Conservation (phyloP, 2,888 invertebrate genomes). For the Odontothrips loti region DNA sequence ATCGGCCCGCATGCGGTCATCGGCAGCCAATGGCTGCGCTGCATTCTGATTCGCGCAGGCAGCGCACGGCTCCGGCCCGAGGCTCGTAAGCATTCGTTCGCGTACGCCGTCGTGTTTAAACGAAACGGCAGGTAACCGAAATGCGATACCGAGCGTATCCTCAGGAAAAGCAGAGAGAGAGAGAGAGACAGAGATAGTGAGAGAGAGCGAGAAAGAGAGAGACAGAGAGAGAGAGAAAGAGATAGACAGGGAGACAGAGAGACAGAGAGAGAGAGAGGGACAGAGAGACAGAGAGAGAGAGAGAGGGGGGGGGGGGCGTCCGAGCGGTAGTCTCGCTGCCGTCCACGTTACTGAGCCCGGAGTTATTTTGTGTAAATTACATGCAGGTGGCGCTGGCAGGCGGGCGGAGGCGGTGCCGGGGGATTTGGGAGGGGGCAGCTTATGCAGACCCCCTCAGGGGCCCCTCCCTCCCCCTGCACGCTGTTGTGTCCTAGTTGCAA, state of each 20-base stretch:
- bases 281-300: not conserved
- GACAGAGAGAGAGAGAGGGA: constrained; percentile 1
- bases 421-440: constrained; percentile 28
- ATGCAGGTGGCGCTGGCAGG: constrained; percentile 11
- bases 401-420: constrained; percentile 19
- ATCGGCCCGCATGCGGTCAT: too few species aligned
- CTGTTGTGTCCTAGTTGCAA: constrained; percentile 1
- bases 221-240: too few species aligned
- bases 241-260: not conserved
- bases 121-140: too few species aligned
- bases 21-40: too few species aligned
- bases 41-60: too few species aligned
- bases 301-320: not conserved
- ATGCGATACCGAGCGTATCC: too few species aligned
- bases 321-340: not conserved
- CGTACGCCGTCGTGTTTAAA: too few species aligned
- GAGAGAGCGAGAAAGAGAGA: too few species aligned
- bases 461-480: constrained; percentile 27
- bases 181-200: too few species aligned
- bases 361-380: constrained; percentile 7
- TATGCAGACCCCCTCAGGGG: constrained; percentile 24
- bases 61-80: too few species aligned
- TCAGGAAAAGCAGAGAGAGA: too few species aligned
- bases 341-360: constrained; percentile 20
- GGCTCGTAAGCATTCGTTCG: too few species aligned